These are phyloP conservation scores for Tenthredo livida DNA, from an alignment of 2,888 invertebrate genomes.

Conservation along the genomic window DNA sequence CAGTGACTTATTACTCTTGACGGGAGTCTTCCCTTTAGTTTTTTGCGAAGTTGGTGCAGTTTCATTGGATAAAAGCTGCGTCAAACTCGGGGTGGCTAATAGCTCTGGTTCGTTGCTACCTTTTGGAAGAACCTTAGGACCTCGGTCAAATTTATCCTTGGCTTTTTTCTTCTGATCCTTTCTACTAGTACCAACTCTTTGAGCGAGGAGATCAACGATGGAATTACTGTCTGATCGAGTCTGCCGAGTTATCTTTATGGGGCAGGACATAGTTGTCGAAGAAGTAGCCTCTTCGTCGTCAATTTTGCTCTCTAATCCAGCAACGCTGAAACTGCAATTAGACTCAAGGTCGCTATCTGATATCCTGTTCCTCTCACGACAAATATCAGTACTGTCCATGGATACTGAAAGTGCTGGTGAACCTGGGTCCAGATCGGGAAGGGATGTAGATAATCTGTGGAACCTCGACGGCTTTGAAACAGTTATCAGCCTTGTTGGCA, in stretches of 20 bases:
- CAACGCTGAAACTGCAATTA: slow-evolving; percentile 81
- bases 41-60: slow-evolving; percentile 54
- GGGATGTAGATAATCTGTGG: slow-evolving; percentile 86
- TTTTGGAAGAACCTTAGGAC: slow-evolving; percentile 81
- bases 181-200: slow-evolving; percentile 82
- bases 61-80: slow-evolving; percentile 65
- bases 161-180: slow-evolving; percentile 80
- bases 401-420: slow-evolving; percentile 86
- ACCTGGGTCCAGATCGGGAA: slow-evolving; percentile 88
- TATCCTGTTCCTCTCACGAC: slow-evolving; percentile 70
- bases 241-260: slow-evolving; percentile 75
- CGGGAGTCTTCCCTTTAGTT: slow-evolving; percentile 66
- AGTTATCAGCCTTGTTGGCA: slow-evolving; percentile 90
- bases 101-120: slow-evolving; percentile 81
- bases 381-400: slow-evolving; percentile 79
- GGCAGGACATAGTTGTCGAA: slow-evolving; percentile 84
- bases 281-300: slow-evolving; percentile 85
- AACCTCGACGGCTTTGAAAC: slow-evolving; percentile 87
- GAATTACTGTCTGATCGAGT: slow-evolving; percentile 79
- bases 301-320: slow-evolving; percentile 79
- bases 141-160: slow-evolving; percentile 78
- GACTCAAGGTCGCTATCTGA: slow-evolving; percentile 85
- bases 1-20: slow-evolving; percentile 65
- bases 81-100: slow-evolving; percentile 83
- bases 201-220: slow-evolving; percentile 84